These are phyloP conservation scores for Papilio helenus DNA, from an alignment of 1,140 invertebrate genomes.

Conservation along the genomic window DNA sequence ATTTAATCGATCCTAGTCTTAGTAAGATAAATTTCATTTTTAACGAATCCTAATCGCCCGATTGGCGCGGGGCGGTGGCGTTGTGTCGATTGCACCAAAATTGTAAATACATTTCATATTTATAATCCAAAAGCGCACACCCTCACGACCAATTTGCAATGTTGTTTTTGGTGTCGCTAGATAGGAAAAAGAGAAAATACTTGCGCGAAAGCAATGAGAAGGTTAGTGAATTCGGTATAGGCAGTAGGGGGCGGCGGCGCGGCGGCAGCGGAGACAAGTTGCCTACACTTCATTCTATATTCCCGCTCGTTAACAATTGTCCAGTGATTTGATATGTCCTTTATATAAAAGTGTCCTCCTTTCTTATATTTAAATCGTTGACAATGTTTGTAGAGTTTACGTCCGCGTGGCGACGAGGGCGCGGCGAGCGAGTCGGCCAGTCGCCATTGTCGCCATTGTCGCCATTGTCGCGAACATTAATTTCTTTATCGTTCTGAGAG, in stretches of 20 bases:
- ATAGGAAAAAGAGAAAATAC: conserved; percentile 70
- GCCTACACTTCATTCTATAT: conserved; percentile 67
- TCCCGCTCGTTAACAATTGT: conserved; percentile 64
- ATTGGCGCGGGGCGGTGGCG: conserved; percentile 48
- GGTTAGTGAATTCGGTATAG: conserved; percentile 80
- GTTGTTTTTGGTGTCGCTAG: conserved; percentile 62
- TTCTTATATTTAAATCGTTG: conserved; percentile 45
- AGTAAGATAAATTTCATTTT: conserved; percentile 76
- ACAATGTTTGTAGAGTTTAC: conserved; percentile 46
- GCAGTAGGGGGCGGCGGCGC: conserved; percentile 50
- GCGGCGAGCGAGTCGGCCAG: conserved; percentile 41
- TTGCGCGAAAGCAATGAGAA: conserved; percentile 76
- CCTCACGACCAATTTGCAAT: conserved; percentile 57
- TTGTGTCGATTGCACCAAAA: conserved; percentile 48
- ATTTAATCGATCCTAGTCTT: conserved; percentile 81
- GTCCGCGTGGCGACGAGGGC: conserved; percentile 40
- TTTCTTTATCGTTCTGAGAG: conserved; percentile 71
- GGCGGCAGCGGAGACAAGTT: conserved; percentile 55
- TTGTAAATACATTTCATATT: conserved; percentile 60
- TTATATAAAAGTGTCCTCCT: conserved; percentile 52
- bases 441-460: conserved; percentile 45
- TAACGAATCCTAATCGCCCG: conserved; percentile 60
- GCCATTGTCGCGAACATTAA: conserved; percentile 45
- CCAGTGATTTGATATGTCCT: conserved; percentile 69
- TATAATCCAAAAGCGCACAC: conserved; percentile 64